phyloP scores from a whole-genome alignment of 2,113 vertebrate genomes.

The Potamarius usumacintae region DNA sequence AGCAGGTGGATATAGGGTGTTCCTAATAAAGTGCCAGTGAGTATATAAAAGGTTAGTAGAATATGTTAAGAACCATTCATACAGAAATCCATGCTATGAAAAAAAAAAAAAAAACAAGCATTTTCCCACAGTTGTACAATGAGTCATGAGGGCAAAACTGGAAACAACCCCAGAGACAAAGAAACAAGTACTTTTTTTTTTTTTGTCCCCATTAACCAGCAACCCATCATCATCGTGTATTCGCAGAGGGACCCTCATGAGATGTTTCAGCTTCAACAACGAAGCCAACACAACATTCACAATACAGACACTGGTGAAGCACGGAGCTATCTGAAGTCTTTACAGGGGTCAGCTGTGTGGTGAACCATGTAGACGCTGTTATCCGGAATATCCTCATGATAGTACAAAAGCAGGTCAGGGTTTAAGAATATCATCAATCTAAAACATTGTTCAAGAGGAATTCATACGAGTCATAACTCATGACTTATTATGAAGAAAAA shows the following conservation, averaged over 20 bases:
- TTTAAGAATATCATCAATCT: not conserved
- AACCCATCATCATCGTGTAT: not conserved
- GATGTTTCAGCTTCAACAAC: not conserved
- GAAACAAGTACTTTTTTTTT: not conserved
- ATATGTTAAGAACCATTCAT: not conserved
- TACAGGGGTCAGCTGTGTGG: not conserved
- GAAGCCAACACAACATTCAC: too few relatives aligned
- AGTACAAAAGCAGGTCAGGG: not conserved
- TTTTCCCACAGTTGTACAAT: too few relatives aligned
- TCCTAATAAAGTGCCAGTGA: too few relatives aligned
- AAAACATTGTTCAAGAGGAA: too few relatives aligned
- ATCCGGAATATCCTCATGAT: not conserved
- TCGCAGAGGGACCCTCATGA: not conserved
- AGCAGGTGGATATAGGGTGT: too few relatives aligned
- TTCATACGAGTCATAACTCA: not conserved
- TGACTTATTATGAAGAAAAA: not conserved
- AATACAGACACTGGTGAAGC: too few relatives aligned
- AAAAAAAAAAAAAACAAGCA: too few relatives aligned
- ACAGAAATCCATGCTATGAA: not conserved
- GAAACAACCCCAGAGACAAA: not conserved
- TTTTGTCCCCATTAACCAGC: not conserved
- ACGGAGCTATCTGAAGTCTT: not conserved
- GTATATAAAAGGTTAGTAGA: not conserved
- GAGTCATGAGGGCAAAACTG: too few relatives aligned
- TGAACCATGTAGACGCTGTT: not conserved